Evolutionary conservation across 2,888 invertebrate genomes (phyloP).

Genomic region (Plebejus anna): DNA sequence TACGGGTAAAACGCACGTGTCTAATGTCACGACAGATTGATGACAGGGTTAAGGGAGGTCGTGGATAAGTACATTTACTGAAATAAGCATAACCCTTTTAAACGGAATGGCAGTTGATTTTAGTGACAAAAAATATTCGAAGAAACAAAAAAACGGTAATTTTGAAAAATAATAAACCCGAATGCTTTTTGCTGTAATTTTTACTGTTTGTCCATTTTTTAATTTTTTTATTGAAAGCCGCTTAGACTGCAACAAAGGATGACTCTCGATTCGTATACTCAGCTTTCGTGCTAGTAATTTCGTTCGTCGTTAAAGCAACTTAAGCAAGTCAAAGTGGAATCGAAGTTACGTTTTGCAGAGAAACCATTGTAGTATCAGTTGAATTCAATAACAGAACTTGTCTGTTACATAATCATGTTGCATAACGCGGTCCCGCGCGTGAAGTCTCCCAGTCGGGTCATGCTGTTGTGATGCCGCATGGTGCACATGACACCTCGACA

Average conservation of each 20-base stretch:
- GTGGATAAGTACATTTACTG: neutral
- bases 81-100: neutral
- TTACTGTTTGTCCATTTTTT: too few species aligned
- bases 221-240: too few species aligned
- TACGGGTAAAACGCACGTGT: constrained; percentile 15
- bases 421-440: constrained; percentile 1
- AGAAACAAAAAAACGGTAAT: too few species aligned
- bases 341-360: neutral
- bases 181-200: too few species aligned
- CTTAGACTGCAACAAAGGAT: too few species aligned
- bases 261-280: too few species aligned
- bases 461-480: neutral
- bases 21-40: constrained; percentile 17
- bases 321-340: neutral
- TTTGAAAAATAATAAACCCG: too few species aligned
- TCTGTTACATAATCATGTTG: constrained; percentile 8
- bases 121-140: neutral
- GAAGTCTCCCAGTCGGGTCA: neutral
- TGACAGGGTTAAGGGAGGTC: neutral
- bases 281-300: too few species aligned
- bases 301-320: too few species aligned
- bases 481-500: neutral
- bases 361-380: constrained; percentile 8
- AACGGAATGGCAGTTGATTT: neutral
- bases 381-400: neutral